These are phyloP conservation scores for Drosophila suzukii DNA, from an alignment of 1,140 invertebrate species.

Conservation along the genomic window DNA sequence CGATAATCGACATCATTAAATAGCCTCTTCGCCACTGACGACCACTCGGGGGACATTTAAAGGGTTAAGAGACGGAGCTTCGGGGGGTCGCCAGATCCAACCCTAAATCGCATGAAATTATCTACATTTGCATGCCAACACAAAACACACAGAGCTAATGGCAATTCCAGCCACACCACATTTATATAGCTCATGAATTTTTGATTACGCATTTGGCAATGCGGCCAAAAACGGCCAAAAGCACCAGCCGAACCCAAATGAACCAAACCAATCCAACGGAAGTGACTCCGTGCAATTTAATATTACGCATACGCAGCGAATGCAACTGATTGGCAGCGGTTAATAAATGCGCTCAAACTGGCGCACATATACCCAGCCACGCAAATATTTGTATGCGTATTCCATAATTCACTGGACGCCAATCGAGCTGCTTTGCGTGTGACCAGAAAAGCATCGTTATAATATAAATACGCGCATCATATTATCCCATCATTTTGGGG, in stretches of 20 bases:
- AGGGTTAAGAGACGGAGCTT: conserved; percentile 4
- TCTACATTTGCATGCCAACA: conserved; percentile 51
- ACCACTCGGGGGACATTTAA: conserved; percentile 21
- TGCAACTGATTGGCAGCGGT: conserved; percentile 71
- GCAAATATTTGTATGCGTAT: conserved; percentile 48
- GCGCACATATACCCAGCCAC: not conserved
- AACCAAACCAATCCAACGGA: conserved; percentile 62
- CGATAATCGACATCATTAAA: conserved; percentile 49
- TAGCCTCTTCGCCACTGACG: not conserved
- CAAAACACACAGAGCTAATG: conserved; percentile 44
- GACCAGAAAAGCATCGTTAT: conserved; percentile 44
- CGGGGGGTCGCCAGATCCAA: conserved; percentile 11
- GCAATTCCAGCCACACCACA: conserved; percentile 37
- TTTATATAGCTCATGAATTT: conserved; percentile 76
- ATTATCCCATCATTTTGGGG: conserved; percentile 43
- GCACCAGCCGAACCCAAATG: conserved; percentile 30
- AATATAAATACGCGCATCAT: conserved; percentile 39
- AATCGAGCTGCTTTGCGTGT: conserved; percentile 44
- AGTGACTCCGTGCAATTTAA: conserved; percentile 69
- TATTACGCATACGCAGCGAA: conserved; percentile 71
- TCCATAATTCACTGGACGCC: conserved; percentile 43
- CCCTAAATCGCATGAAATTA: conserved; percentile 63
- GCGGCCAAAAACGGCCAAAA: conserved; percentile 58
- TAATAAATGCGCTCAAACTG: conserved; percentile 53
- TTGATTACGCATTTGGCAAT: conserved; percentile 77